Evolutionary conservation across 37 sponge, comb jelly and placozoan species (phyloP), one percentile per base, ranked within the genome.

Genomic region (Crambe crambe): DNA sequence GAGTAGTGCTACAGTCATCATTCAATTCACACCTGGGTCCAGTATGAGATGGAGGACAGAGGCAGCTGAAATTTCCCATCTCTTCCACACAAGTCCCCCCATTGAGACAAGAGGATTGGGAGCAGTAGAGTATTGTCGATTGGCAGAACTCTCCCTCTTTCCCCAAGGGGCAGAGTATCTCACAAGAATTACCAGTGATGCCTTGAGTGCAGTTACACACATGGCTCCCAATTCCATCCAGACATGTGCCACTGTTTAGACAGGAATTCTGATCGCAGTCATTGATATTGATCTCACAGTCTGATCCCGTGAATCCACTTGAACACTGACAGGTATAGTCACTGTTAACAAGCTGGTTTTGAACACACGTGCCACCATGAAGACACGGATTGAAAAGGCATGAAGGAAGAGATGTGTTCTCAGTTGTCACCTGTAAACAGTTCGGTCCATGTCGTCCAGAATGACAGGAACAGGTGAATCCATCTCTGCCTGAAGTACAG

Each of bases 381-480:
- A n/a, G n/a, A n/a, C n/a, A n/a, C n/a, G n/a, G n/a, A n/a, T n/a
- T n/a, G n/a, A n/a, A n/a, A n/a, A n/a, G n/a, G n/a, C n/a, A n/a
- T n/a, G n/a, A n/a, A n/a, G n/a, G n/a, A n/a, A n/a, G n/a, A n/a
- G n/a, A n/a, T n/a, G n/a, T n/a, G n/a, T n/a, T n/a, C n/a, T n/a
- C n/a, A n/a, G n/a, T n/a, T n/a, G n/a, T n/a, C n/a, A n/a, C n/a
- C n/a, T n/a, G n/a, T n/a, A n/a, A n/a, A n/a, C n/a, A n/a, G n/a
- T n/a, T n/a, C n/a, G n/a, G n/a, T n/a, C n/a, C n/a, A n/a, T n/a
- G n/a, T n/a, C n/a, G n/a, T n/a, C n/a, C n/a, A n/a, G n/a, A 1
- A 5, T 35, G n/a, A 74, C 92, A 91, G 18, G 78, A 42, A 42
- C 92, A 91, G 21, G 92, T 87, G 82, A 74, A 91, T 10, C 35